Percentiles rank a stretch among this genome's conserved stretches.
Conservation (phyloP, 2,113 vertebrate genomes). For the Misgurnus anguillicaudatus region DNA sequence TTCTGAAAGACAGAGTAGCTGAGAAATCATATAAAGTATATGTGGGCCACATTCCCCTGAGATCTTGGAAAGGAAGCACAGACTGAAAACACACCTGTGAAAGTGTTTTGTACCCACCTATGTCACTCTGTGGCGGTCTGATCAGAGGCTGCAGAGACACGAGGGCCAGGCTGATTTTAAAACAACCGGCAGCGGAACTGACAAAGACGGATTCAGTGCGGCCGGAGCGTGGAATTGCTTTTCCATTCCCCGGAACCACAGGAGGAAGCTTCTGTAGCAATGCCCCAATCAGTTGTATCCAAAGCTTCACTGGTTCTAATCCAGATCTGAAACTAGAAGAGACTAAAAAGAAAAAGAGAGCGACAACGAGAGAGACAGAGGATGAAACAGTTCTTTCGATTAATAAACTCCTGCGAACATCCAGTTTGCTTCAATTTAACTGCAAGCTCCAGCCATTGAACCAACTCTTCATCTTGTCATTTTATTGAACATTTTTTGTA, state of each 20-base stretch:
- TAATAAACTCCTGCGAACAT: constrained; percentile 21
- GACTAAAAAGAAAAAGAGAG: constrained; percentile 29
- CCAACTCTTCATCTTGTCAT: neutral
- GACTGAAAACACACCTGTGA: constrained; percentile 4
- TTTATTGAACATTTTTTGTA: neutral
- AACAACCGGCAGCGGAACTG: constrained; percentile 73
- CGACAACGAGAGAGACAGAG: constrained; percentile 31
- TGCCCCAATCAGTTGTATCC: constrained; percentile 67
- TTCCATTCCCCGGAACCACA: constrained; percentile 74
- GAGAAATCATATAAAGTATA: neutral
- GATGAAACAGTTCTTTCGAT: constrained; percentile 25
- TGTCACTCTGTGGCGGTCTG: constrained; percentile 5
- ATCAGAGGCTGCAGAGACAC: constrained; percentile 52
- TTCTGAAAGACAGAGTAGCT: neutral
- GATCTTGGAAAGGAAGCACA: neutral
- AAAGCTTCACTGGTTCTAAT: constrained; percentile 6
- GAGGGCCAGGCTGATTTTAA: constrained; percentile 67
- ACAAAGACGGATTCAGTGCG: constrained; percentile 78
- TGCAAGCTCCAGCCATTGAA: neutral
- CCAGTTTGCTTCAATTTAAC: neutral
- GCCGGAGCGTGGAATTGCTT: constrained; percentile 78
- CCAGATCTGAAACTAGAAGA: constrained; percentile 2
- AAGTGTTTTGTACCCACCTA: neutral
- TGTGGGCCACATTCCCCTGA: neutral
- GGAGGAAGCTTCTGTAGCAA: constrained; percentile 67